Conservation (phyloP, 2,113 vertebrate species). For the Corvus cornix region DNA sequence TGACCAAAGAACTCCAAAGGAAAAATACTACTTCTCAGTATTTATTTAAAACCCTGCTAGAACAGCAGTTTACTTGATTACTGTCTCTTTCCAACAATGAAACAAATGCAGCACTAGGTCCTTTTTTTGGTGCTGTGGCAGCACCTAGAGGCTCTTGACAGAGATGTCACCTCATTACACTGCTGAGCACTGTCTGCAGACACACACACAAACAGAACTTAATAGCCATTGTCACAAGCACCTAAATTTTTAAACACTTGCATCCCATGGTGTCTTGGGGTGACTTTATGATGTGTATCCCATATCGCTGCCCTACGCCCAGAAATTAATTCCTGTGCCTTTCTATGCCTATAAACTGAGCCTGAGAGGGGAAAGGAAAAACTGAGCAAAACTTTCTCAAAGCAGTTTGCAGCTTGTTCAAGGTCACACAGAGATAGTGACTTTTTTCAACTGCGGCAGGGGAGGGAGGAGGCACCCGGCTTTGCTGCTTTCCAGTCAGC, state of each 20-base stretch:
- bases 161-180: neutral
- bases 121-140: conserved; percentile 21
- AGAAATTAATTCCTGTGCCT: too few relatives aligned
- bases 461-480: too few relatives aligned
- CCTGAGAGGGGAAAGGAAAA: too few relatives aligned
- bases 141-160: conserved; percentile 33
- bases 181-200: neutral
- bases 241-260: neutral
- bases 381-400: too few relatives aligned
- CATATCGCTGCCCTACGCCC: too few relatives aligned
- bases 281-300: too few relatives aligned
- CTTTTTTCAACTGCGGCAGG: too few relatives aligned
- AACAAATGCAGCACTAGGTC: neutral
- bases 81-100: neutral
- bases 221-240: neutral
- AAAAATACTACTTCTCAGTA: neutral
- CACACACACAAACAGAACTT: neutral
- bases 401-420: too few relatives aligned
- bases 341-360: too few relatives aligned
- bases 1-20: neutral
- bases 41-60: neutral
- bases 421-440: too few relatives aligned
- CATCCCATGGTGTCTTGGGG: neutral
- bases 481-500: too few relatives aligned
- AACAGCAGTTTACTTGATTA: neutral